phyloP scores from a whole-genome alignment of 2,797 vertebrate species.

The Crenuchus spilurus region DNA sequence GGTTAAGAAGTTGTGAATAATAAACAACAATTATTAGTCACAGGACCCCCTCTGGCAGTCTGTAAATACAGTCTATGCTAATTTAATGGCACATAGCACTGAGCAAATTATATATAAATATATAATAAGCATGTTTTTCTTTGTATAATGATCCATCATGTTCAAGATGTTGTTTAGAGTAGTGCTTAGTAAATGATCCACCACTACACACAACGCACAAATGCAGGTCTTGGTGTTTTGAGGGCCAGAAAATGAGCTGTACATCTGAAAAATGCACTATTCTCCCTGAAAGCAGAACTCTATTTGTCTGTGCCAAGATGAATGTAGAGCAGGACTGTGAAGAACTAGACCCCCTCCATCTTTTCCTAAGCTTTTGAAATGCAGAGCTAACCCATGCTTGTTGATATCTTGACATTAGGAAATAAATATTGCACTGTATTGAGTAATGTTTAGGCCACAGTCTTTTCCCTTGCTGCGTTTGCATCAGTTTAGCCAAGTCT shows the following conservation, averaged over 20 bases:
- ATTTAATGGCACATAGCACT: no score
- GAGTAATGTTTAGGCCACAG: constrained; percentile 12
- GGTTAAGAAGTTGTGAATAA: background rate
- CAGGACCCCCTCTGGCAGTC: no score
- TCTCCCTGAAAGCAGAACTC: background rate
- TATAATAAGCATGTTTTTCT: background rate
- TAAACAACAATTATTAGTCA: no score
- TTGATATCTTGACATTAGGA: constrained; percentile 28
- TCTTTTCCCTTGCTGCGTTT: constrained; percentile 5
- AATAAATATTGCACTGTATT: constrained; percentile 33
- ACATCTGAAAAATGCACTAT: background rate
- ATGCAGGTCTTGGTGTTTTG: background rate
- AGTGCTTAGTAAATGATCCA: background rate
- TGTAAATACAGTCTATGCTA: no score
- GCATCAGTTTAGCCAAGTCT: constrained; percentile 18
- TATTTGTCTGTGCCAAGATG: background rate
- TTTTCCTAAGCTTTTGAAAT: constrained; percentile 25
- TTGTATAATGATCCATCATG: background rate
- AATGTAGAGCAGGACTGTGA: background rate
- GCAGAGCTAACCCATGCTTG: constrained; percentile 24
- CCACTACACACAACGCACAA: background rate
- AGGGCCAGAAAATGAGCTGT: background rate
- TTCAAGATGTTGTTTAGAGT: background rate
- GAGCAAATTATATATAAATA: no score
- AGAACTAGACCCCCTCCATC: background rate